These are phyloP conservation scores for Rosalia funebris DNA, from an alignment of 2,888 invertebrate genomes.

Conservation along the genomic window DNA sequence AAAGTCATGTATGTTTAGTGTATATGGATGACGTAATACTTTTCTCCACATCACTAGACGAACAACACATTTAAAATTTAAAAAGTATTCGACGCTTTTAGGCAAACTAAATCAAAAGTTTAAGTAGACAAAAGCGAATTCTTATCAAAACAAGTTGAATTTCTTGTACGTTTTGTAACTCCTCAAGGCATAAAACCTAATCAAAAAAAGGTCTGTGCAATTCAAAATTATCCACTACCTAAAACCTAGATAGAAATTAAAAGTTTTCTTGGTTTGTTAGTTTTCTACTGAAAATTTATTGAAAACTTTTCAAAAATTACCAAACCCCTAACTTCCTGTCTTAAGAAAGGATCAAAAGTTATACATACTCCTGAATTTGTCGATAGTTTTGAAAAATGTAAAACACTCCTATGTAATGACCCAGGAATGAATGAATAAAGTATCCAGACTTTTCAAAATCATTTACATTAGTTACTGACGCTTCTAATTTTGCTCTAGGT, in stretches of 20 bases:
- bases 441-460: not conserved
- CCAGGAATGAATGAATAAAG: not conserved
- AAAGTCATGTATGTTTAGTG: not conserved
- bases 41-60: not conserved
- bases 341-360: not conserved
- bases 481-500: not conserved
- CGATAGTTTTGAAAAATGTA: not conserved
- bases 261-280: not conserved
- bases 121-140: slow-evolving; percentile 4
- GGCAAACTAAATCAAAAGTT: not conserved
- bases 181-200: not conserved
- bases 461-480: not conserved
- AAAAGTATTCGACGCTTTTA: slow-evolving; percentile 1
- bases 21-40: slow-evolving; percentile 17
- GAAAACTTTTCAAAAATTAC: not conserved
- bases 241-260: not conserved
- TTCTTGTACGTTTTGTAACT: not conserved
- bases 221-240: not conserved
- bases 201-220: not conserved
- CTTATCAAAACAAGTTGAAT: slow-evolving; percentile 1
- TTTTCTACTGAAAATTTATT: not conserved
- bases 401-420: not conserved
- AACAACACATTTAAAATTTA: slow-evolving; percentile 2
- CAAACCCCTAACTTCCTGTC: not conserved
- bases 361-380: not conserved